phyloP scores from a whole-genome alignment of 2,113 vertebrate species.

The Polyodon spathula region DNA sequence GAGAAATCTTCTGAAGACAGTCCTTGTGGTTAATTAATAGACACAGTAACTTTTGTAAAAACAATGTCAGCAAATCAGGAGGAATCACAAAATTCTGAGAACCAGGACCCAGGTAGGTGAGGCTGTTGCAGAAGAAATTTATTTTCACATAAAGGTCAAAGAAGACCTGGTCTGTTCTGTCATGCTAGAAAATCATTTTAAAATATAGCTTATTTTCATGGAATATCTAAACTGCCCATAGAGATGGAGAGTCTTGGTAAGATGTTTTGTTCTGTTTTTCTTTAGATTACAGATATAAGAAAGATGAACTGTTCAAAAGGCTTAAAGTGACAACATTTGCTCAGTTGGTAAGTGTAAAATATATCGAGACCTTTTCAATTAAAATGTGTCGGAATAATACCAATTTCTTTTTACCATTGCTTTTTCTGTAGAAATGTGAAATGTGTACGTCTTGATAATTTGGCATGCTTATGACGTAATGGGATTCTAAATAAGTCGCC shows the following conservation, averaged over 20 bases:
- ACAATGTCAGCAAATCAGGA: slow-evolving; percentile 47
- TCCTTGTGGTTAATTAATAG: too few species aligned
- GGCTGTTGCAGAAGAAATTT: background rate
- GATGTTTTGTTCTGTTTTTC: slow-evolving; percentile 12
- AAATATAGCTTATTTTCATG: too few species aligned
- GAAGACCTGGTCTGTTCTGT: too few species aligned
- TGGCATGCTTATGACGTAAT: background rate
- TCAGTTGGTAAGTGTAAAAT: slow-evolving; percentile 71
- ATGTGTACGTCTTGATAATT: background rate
- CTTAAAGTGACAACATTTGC: slow-evolving; percentile 90
- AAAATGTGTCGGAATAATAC: background rate
- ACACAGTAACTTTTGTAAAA: slow-evolving; percentile 14
- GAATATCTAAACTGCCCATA: too few species aligned
- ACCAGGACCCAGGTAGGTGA: slow-evolving; percentile 55
- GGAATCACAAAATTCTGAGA: slow-evolving; percentile 31
- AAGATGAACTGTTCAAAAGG: slow-evolving; percentile 89
- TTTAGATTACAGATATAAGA: slow-evolving; percentile 89
- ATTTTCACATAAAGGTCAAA: too few species aligned
- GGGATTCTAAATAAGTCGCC: too few species aligned
- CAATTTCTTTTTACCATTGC: background rate
- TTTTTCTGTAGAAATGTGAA: background rate
- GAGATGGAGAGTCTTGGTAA: too few species aligned
- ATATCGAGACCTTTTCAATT: too few species aligned
- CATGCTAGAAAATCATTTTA: too few species aligned
- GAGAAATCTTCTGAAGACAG: too few species aligned